Conservation (phyloP, 2,113 vertebrate genomes). For the sheep (Ovis aries) region DNA sequence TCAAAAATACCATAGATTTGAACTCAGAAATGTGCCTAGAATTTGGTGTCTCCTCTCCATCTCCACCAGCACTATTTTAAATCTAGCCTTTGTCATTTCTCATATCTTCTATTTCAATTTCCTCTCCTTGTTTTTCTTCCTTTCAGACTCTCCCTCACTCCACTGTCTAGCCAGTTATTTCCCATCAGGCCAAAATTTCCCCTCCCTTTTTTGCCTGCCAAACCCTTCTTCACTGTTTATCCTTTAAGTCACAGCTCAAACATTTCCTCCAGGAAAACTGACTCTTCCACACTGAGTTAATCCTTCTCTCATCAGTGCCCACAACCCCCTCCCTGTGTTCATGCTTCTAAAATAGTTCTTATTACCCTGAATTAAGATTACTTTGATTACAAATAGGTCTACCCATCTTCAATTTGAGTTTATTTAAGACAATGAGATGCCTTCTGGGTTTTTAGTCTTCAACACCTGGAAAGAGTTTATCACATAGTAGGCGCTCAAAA, state of each 20-base stretch:
- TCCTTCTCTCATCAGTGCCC: neutral
- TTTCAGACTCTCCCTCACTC: neutral
- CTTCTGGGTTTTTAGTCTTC: neutral
- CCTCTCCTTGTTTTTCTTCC: neutral
- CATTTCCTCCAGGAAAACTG: neutral
- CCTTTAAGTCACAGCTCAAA: neutral
- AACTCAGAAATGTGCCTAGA: neutral
- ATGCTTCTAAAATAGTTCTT: neutral
- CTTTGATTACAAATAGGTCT: conserved; percentile 6
- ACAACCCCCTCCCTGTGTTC: neutral
- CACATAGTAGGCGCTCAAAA: neutral
- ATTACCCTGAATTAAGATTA: neutral
- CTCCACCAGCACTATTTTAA: neutral
- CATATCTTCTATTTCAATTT: neutral
- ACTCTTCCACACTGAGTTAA: neutral
- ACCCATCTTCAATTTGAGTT: neutral
- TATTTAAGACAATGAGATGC: neutral
- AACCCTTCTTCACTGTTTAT: neutral
- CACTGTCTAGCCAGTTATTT: neutral
- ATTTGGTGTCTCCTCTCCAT: neutral
- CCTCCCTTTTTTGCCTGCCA: neutral
- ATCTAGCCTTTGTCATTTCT: neutral
- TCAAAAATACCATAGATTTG: neutral
- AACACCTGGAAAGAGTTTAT: neutral
- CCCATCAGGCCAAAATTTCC: neutral